phyloP scores from a whole-genome alignment of 2,888 invertebrate species.

The Epistrophe eligans region DNA sequence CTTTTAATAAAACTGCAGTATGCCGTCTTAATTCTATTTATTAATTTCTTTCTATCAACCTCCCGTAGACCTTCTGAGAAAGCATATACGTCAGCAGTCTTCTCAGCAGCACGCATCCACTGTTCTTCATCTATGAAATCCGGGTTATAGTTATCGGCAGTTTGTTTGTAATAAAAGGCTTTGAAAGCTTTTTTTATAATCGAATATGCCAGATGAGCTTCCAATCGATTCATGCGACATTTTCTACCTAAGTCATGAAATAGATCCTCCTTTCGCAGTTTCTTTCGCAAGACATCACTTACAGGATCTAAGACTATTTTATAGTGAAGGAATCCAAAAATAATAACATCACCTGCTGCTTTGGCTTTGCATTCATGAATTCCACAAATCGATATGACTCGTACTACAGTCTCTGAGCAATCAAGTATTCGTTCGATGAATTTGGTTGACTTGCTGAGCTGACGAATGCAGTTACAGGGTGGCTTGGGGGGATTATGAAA shows the following conservation, averaged over 20 bases:
- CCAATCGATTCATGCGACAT: conserved; percentile 82
- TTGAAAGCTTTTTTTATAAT: conserved; percentile 82
- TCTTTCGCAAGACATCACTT: conserved; percentile 80
- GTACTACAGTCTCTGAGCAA: conserved; percentile 80
- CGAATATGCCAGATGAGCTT: conserved; percentile 81
- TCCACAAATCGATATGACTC: conserved; percentile 81
- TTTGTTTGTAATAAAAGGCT: conserved; percentile 81
- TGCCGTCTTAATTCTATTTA: conserved; percentile 80
- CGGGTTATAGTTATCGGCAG: conserved; percentile 77
- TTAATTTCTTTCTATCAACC: conserved; percentile 79
- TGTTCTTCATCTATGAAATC: conserved; percentile 80
- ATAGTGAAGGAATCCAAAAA: conserved; percentile 81
- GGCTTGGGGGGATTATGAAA: conserved; percentile 49
- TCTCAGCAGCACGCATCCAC: conserved; percentile 82
- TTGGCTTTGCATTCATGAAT: conserved; percentile 83
- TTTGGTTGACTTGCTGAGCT: conserved; percentile 78
- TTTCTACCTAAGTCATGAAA: conserved; percentile 81
- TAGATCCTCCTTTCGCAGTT: conserved; percentile 81
- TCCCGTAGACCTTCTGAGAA: conserved; percentile 80
- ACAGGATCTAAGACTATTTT: conserved; percentile 82
- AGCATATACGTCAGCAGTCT: conserved; percentile 80
- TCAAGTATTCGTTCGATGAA: conserved; percentile 82
- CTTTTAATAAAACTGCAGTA: conserved; percentile 75
- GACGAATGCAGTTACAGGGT: conserved; percentile 65
- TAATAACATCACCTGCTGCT: conserved; percentile 80